These are phyloP conservation scores for Poeciliopsis gracilis DNA, from an alignment of 2,797 vertebrate species.

Conservation along the genomic window DNA sequence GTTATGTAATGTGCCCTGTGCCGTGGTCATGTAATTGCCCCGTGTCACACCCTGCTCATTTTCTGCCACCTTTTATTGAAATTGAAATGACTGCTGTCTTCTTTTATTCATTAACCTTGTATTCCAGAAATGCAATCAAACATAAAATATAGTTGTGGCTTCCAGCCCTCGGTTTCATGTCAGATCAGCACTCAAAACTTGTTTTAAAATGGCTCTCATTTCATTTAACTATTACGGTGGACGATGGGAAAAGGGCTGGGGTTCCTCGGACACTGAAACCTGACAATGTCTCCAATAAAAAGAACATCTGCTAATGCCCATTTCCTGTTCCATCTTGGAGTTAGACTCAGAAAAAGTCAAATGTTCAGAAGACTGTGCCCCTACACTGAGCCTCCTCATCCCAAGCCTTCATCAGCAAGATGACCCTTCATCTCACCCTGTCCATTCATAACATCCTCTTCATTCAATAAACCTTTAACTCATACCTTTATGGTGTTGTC, in stretches of 20 bases:
- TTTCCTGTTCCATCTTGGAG: neutral
- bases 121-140: constrained; percentile 18
- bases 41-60: constrained; percentile 39
- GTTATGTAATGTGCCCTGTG: constrained; percentile 21
- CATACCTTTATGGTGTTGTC: neutral
- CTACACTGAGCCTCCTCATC: neutral
- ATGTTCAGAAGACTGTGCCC: neutral
- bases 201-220: neutral
- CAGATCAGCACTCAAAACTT: neutral
- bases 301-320: neutral
- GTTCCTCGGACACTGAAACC: neutral
- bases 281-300: neutral
- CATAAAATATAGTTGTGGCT: neutral
- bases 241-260: neutral
- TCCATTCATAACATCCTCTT: neutral
- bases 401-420: neutral
- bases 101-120: constrained; percentile 10
- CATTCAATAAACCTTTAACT: neutral
- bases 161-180: neutral
- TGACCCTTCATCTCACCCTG: neutral
- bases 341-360: neutral
- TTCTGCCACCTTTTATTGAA: constrained; percentile 17
- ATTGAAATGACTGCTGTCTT: neutral
- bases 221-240: neutral
- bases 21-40: constrained; percentile 18